Evolutionary conservation across 2,888 invertebrate genomes (phyloP), one percentile per base, ranked within the genome.

Genomic region (Drosophila nigricruria): DNA sequence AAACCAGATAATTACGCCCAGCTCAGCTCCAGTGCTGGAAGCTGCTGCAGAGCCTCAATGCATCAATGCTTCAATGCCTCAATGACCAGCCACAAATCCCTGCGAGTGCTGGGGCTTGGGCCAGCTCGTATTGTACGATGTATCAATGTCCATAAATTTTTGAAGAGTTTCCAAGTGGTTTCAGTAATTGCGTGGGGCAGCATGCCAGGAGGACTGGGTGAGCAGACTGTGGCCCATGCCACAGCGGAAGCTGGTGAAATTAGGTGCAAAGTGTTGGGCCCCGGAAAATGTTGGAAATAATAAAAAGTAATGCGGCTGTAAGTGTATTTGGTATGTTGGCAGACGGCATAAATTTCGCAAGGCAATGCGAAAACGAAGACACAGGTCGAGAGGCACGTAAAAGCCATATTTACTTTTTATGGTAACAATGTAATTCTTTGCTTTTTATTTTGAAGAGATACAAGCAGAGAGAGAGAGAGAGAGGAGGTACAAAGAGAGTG

Each of bases 361-460:
- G 65, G 34, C 79, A 61, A 53, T 60, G 23, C 12, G 20, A 62
- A 43, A 53, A 20, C 36, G 36, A 60, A 42, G 49, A 36, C 47
- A 10, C 12, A 57, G 53, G 27, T 27, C 20, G 57, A 23, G 57
- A 23, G 43, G 64, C 88, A 87, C 88, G 80, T 75, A 77, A 81
- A 75, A 77, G 82, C 73, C 71, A 77, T 81, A 79, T 70, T 77
- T 72, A 75, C 75, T 71, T 86, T 88, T 88, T 81, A 87, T 62
- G 85, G 73, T 78, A 78, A 82, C 74, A 74, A 81, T 71, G 63
- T 75, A 62, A 68, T 72, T 72, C 75, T 0, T 45, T 53, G 60
- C 58, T 45, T 45, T 36, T 54, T 34, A 27, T 42, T 34, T 34
- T 9, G 23, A 36, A 23, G 23, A 20, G 6, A 32, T 14, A 14